phyloP scores from a whole-genome alignment of 2,888 invertebrate genomes.

The Nemoura dubitans region DNA sequence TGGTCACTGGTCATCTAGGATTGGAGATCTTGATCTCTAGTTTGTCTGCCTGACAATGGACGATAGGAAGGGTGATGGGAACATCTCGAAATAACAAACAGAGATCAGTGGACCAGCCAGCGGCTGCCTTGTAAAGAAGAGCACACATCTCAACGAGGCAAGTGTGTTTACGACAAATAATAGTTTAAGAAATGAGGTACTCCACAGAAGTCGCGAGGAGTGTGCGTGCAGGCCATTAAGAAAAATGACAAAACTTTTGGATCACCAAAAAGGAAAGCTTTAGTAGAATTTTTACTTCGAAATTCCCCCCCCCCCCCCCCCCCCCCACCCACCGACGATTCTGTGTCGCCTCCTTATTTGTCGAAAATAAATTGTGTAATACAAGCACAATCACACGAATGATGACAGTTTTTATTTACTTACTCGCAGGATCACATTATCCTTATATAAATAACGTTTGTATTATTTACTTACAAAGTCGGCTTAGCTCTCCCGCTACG shows the following conservation, averaged over 20 bases:
- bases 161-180: conserved; percentile 7
- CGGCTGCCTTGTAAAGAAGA: neutral
- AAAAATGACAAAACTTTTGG: neutral
- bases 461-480: neutral
- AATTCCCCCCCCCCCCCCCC: no score
- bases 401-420: conserved; percentile 7
- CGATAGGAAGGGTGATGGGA: neutral
- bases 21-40: neutral
- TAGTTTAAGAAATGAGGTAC: neutral
- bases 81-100: neutral
- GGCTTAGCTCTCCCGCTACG: neutral
- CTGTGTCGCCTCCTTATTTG: conserved; percentile 12
- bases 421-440: neutral
- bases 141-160: neutral
- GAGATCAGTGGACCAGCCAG: neutral
- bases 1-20: neutral
- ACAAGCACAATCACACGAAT: neutral
- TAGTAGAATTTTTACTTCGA: neutral
- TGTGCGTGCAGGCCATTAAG: neutral
- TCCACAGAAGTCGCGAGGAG: neutral
- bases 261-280: conserved; percentile 3
- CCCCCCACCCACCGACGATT: neutral
- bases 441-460: neutral
- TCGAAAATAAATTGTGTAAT: conserved; percentile 7
- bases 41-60: neutral